Conservation (phyloP, 1,140 invertebrate species). For the Samia ricini region DNA sequence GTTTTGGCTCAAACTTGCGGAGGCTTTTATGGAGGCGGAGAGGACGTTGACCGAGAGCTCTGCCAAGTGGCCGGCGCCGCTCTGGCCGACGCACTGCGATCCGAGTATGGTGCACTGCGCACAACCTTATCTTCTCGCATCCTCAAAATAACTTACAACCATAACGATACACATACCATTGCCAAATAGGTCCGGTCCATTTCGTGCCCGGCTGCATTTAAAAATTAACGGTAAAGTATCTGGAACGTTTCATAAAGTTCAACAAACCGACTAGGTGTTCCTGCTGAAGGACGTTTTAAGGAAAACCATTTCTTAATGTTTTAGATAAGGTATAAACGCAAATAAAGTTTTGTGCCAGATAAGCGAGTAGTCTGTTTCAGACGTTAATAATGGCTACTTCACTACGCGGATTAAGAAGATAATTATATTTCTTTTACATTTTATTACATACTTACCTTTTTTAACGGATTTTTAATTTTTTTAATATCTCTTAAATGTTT, state of each 20-base stretch:
- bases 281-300: constrained; percentile 25
- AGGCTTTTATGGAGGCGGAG: constrained; percentile 65
- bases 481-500: no score
- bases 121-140: constrained; percentile 50
- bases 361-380: constrained; percentile 29
- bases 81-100: constrained; percentile 62
- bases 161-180: constrained; percentile 48
- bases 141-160: constrained; percentile 54
- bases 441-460: no score
- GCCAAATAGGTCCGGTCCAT: constrained; percentile 56
- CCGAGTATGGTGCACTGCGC: constrained; percentile 65
- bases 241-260: constrained; percentile 14
- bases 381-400: constrained; percentile 43
- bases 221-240: constrained; percentile 17
- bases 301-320: constrained; percentile 21
- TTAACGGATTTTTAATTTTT: no score
- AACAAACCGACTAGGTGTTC: constrained; percentile 25
- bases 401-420: constrained; percentile 36
- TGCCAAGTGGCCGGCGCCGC: constrained; percentile 70
- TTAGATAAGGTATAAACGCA: constrained; percentile 33
- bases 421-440: no score
- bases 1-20: constrained; percentile 68
- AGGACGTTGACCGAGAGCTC: constrained; percentile 62
- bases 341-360: constrained; percentile 34
- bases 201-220: constrained; percentile 1